Evolutionary conservation across 2,888 invertebrate genomes (phyloP).

Genomic region (Baronia brevicornis): DNA sequence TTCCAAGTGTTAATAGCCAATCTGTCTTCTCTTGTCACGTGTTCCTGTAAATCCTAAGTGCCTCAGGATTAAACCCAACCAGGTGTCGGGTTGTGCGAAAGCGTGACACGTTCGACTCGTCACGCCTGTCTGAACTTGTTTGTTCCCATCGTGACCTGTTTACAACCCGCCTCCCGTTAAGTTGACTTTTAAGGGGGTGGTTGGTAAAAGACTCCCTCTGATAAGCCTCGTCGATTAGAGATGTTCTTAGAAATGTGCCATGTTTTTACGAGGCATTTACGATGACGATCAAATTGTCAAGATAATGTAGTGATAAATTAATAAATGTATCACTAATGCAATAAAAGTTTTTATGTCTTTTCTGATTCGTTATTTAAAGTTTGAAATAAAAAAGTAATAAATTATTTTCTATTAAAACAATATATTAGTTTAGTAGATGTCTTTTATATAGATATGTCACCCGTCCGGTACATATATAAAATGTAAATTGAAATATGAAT

Average conservation of each 20-base stretch:
- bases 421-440: no score
- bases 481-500: no score
- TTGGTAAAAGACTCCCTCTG: conserved; percentile 30
- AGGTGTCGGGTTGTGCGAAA: conserved; percentile 46
- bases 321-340: no score
- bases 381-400: no score
- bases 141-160: conserved; percentile 25
- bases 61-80: conserved; percentile 45
- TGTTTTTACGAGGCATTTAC: neutral
- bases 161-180: conserved; percentile 26
- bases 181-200: conserved; percentile 25
- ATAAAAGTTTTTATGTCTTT: no score
- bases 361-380: no score
- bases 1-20: conserved; percentile 14
- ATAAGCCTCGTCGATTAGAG: conserved; percentile 39
- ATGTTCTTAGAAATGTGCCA: conserved; percentile 17
- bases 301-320: no score
- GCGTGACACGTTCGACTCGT: conserved; percentile 53
- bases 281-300: conserved; percentile 3
- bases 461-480: no score
- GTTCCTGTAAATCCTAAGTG: conserved; percentile 53
- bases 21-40: conserved; percentile 22
- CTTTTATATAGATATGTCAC: no score
- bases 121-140: conserved; percentile 65
- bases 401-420: no score